Evolutionary conservation across 2,888 invertebrate species (phyloP), one percentile per base, ranked within the genome.

Genomic region (Cephus pulcher): DNA sequence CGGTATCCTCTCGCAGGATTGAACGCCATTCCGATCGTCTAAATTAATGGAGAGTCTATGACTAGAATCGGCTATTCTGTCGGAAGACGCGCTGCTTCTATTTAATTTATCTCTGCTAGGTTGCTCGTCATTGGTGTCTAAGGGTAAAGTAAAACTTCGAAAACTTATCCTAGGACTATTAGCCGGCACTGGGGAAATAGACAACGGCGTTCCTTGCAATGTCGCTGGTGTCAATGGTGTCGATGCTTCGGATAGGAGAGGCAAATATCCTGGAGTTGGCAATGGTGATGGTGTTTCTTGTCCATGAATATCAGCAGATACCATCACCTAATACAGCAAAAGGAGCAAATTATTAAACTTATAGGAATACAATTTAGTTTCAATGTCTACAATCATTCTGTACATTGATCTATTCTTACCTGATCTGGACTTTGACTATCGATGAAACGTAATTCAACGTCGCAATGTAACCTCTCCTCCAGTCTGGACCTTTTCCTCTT

Each of bases 381-480:
- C 9, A 9, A 23, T 23, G 23, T 23, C 56, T 56, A 56, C 56
- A 23, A 9, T 23, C 4, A 0, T 23, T 9, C 9, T 9, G 9
- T 56, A 9, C 23, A 76, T 69, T 69, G 69, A 69, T n/a, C 34
- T 4, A 74, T 77, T 35, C 70, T 69, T 80, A 90, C 90, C 89
- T 95, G 95, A 84, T 95, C 95, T 0, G 95, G 95, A 37, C 95
- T 95, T 86, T 93, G 94, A 85, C 96, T 96, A 91, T 97, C 97
- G 83, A 97, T 97, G 92, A 95, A 97, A 79, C 96, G 95, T 82
- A 97, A 94, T 85, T 96, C 95, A 56, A 92, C 92, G 15, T 93
- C 92, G 79, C 91, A 91, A 0, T 95, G 95, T 11, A 97, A 92
- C 86, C 96, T 95, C 90, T 96, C 96, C 86, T 97, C 97, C 0